Evolutionary conservation across 2,797 vertebrate genomes (phyloP), one percentile per base, ranked within the genome.

Genomic region (Danio tinwini): DNA sequence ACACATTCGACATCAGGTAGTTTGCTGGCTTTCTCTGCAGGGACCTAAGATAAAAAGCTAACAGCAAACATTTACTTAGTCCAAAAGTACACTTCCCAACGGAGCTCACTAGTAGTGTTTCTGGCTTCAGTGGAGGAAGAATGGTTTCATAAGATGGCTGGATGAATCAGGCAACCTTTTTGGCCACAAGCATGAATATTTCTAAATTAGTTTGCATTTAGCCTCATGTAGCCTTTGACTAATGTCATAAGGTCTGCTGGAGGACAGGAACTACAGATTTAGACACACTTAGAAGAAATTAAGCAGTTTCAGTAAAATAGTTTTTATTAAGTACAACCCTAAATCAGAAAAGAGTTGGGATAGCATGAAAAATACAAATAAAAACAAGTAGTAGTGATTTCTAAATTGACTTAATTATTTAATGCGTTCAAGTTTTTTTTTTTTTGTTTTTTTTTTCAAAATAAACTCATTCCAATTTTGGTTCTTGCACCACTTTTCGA

Each of bases 1-100:
- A 56, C 53, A 71, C 53, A 47, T 74, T 50, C 19, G 19, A 73
- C 79, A 79, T 67, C 40, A 80, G 69, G 73, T 80, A 73, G 44
- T 21, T 59, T 62, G 49, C 62, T 49, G 10, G n/a, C 39, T 77
- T 82, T 69, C 59, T 80, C 73, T 67, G 50, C 19, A 4, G 79
- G 64, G 39, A 74, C 45, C 37, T 12, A 0, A 73, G n/a, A 47
- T 40, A 21, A 56, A 77, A 53, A 19, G 52, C 39, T 37, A 62
- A 50, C 81, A 55, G 21, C 69, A 65, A 50, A 82, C 49, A 63
- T 77, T 78, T 77, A 69, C 52, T 55, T 47, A 40, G 59, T 65
- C 58, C 19, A 67, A 9, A 19, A 47, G 42, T 44, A 71, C 10
- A 29, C 49, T 67, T 74, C 76, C 72, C 69, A 67, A 45, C 52